Evolutionary conservation across 2,113 vertebrate genomes (phyloP).

Genomic region (Sigmodon hispidus): DNA sequence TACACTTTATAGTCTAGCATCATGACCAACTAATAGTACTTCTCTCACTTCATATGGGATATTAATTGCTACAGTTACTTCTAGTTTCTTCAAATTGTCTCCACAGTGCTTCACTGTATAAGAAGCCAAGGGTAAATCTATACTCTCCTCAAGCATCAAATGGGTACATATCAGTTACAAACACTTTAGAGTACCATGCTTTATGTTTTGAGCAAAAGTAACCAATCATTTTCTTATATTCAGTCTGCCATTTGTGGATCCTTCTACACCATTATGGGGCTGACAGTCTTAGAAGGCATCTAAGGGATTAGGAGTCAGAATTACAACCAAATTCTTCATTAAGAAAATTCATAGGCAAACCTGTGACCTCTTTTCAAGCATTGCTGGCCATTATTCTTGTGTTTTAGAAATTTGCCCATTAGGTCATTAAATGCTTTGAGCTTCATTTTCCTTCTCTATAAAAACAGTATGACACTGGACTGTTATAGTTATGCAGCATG

Average conservation of each 20-base stretch:
- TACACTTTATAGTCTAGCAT: neutral
- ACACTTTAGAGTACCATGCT: neutral
- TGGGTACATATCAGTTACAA: neutral
- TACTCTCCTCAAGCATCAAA: neutral
- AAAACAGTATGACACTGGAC: constrained; percentile 71
- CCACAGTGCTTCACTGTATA: neutral
- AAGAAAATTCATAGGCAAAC: constrained; percentile 14
- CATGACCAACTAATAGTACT: neutral
- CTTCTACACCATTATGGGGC: neutral
- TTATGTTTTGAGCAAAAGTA: neutral
- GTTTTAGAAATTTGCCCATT: constrained; percentile 64
- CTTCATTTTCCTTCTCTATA: constrained; percentile 70
- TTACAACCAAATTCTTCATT: constrained; percentile 35
- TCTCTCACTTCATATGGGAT: neutral
- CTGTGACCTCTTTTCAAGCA: constrained; percentile 17
- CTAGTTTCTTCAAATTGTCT: neutral
- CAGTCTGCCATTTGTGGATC: neutral
- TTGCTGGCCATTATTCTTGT: constrained; percentile 52
- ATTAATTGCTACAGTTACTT: neutral
- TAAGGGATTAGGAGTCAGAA: constrained; percentile 27
- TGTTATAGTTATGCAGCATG: constrained; percentile 77
- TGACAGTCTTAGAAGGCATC: neutral
- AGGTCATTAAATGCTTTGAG: constrained; percentile 72
- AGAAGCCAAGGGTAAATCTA: neutral
- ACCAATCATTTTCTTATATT: neutral